Base-by-base conservation (phyloP, 2,113 vertebrate species). In the Jacana jacana region DNA sequence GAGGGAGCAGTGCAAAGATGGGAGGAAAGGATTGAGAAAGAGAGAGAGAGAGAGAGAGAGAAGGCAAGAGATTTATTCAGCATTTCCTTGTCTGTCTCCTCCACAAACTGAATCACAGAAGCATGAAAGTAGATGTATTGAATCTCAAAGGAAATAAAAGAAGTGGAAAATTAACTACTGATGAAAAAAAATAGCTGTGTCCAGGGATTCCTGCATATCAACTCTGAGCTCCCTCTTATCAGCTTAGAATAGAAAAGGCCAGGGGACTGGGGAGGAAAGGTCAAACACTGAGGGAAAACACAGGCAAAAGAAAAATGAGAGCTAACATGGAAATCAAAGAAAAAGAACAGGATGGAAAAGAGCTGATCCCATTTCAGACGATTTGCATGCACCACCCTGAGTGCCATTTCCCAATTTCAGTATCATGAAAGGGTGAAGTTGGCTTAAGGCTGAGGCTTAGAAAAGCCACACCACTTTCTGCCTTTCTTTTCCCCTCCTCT, bases 91-190 rank as follows among this genome's bases (percentile, higher is more conserved):
- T 93, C 96, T 88, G 92, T 97, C 95, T 98, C 93, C 80, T 95
- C 96, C 95, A 95, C 91, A 96, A 91, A 95, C 95, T 95, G 96
- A 96, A 98, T 96, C 91, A 97, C 91, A 97, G 94, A 97, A 96
- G 93, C 57, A 84, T 97, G 97, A 98, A 97, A 97, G 94, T 94
- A 97, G 92, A 97, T 97, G 97, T 97, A 98, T 98, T 98, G 96
- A 97, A 91, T 98, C 94, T 97, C 97, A 97, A 98, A 98, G 96
- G 95, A 97, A 97, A 97, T 97, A 97, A 98, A 98, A 98, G 97
- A 96, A 93, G 97, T 97, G 96, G 97, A 98, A 98, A 98, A 98
- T 98, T 98, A 98, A 98, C 97, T 97, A 93, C 97, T 95, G 94
- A 97, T 96, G 97, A 96, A 95, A 97, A 96, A 98, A 96, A 89